Base-by-base conservation (phyloP, 2,113 vertebrate species). In the Parotia lawesii region DNA sequence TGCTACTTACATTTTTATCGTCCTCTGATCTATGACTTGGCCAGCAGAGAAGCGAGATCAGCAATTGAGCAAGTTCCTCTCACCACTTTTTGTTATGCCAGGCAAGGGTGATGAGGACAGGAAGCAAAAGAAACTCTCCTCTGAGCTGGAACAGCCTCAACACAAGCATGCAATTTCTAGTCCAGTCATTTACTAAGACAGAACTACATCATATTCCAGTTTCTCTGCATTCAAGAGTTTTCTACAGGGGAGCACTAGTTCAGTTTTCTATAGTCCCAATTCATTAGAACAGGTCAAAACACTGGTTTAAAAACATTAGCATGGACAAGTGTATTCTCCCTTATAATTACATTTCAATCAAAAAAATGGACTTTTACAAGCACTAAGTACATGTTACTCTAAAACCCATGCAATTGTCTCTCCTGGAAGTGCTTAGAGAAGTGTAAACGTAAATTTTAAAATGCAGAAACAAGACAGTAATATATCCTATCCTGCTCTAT, bases 31-130 rank as follows among this genome's bases (percentile, higher is more conserved):
- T 76, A 25, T 18, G 37, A 76, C 54, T 54, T 70, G 16, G 44
- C 27, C 61, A 66, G 11, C 69, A 86, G 50, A 79, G 33, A 70
- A 80, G 65, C 13, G 38, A 56, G 6, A 80, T 35, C 25, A 87
- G 31, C 25, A 83, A 18, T 0, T 47, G 1, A 53, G 24, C 0
- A 0, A 76, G 42, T 35, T 31, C 53, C 13, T 38, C 5, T 38
- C 5, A 37, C 11, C 16, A 14, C 7, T 66, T 82, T 25, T 37
- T 25, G 7, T 15, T 35, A 24, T 31, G 27, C 8, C 78, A 71
- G 35, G 31, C 27, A 90, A 62, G 22, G 11, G 24, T 25, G 19
- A 5, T 45, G 0, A 13, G 60, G 13, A 14, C 22, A 69, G 15
- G 12, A 60, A 50, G 29, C 1, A 0, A 76, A 77, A 22, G 8